Conservation (phyloP, 2,888 invertebrate genomes). For the Dicycla oo region DNA sequence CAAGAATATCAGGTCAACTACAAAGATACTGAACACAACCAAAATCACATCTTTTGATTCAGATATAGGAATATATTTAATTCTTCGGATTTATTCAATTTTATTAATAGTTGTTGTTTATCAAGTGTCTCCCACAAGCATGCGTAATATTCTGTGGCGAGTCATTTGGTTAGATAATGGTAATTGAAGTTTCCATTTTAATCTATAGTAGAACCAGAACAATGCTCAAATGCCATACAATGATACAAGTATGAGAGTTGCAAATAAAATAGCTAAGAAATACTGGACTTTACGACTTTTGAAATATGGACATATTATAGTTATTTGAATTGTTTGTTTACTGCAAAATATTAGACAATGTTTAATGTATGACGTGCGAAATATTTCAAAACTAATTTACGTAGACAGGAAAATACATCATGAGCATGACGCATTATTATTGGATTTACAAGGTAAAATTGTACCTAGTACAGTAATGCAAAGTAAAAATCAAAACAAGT, state of each 20-base stretch:
- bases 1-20: constrained; percentile 22
- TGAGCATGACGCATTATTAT: constrained; percentile 47
- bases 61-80: constrained; percentile 17
- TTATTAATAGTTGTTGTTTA: constrained; percentile 40
- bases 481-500: constrained; percentile 29
- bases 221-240: constrained; percentile 36
- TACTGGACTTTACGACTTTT: constrained; percentile 27
- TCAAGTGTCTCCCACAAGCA: constrained; percentile 24
- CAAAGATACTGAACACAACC: constrained; percentile 25
- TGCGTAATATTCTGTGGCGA: constrained; percentile 15
- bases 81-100: constrained; percentile 25
- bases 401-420: constrained; percentile 68
- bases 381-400: constrained; percentile 41
- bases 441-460: constrained; percentile 67
- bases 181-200: constrained; percentile 42
- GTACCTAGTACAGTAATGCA: constrained; percentile 31
- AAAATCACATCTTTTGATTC: constrained; percentile 3
- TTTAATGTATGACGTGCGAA: constrained; percentile 36
- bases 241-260: constrained; percentile 35
- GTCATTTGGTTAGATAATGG: constrained; percentile 31
- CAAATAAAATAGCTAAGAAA: constrained; percentile 34
- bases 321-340: constrained; percentile 37
- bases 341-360: constrained; percentile 39
- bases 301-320: constrained; percentile 20
- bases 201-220: constrained; percentile 21